phyloP scores from a whole-genome alignment of 2,113 vertebrate genomes.

The Micromys minutus region DNA sequence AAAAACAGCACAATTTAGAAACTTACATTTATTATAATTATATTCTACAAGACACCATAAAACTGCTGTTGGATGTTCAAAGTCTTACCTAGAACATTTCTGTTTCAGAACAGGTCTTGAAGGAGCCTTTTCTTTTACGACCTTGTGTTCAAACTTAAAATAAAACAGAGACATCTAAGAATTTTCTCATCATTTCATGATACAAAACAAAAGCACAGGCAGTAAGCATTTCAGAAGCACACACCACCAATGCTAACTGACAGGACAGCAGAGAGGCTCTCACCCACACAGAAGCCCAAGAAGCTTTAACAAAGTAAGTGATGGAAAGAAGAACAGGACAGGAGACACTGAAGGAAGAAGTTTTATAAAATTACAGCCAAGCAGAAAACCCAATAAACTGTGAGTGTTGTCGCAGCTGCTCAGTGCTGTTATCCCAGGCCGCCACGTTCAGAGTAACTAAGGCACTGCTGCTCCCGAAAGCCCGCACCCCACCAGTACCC shows the following conservation, averaged over 20 bases:
- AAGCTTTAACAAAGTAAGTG: constrained; percentile 53
- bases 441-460: background rate
- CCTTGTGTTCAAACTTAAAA: constrained; percentile 92
- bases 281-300: constrained; percentile 42
- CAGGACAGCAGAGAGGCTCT: background rate
- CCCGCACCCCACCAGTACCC: background rate
- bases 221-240: constrained; percentile 38
- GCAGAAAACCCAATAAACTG: background rate
- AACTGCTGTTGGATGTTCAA: constrained; percentile 41
- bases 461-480: background rate
- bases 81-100: constrained; percentile 92
- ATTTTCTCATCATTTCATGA: constrained; percentile 56
- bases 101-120: constrained; percentile 89
- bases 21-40: constrained; percentile 45
- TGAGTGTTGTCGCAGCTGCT: background rate
- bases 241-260: background rate
- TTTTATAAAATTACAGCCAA: constrained; percentile 17
- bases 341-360: constrained; percentile 18
- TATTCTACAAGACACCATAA: constrained; percentile 1
- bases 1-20: constrained; percentile 50
- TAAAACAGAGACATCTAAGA: constrained; percentile 70
- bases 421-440: background rate
- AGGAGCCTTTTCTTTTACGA: constrained; percentile 84
- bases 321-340: constrained; percentile 29
- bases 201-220: constrained; percentile 43